Evolutionary conservation across 2,888 invertebrate species (phyloP), one percentile per base, ranked within the genome.

Genomic region (Cyclophora punctaria): DNA sequence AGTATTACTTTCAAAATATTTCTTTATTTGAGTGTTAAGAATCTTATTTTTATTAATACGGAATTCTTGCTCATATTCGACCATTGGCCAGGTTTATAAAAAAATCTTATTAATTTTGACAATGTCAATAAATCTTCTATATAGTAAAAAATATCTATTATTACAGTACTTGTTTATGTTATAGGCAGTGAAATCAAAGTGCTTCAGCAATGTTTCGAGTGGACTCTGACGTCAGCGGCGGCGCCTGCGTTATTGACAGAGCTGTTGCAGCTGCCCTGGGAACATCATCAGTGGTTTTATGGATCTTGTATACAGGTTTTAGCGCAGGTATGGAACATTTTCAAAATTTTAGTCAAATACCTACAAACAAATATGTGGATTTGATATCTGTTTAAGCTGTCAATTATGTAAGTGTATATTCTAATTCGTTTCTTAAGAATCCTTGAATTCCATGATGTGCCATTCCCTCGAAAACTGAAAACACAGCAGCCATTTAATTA

Each of bases 181-280:
- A 6, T 52, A 72, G 85, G 76, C 3, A 65, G 68, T 2, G 78
- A 75, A 42, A 60, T 65, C 7, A 49, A 60, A 6, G 55, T 85
- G 0, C 71, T 84, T 0, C 73, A 75, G 35, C 66, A 72, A 7
- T 63, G 73, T 40, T 85, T 78, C 69, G 66, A 71, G 55, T 85
- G 83, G 83, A 52, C 62, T 6, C 56, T 73, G 7, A 62, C 63
- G 34, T 61, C 63, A 6, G 69, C 71, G 51, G 7, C 65, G 41
- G 47, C 55, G 46, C 51, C 71, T 0, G 68, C 71, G 2, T 50
- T 82, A 45, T 66, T 80, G 37, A 64, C 63, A 0, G 67, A 60
- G 48, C 56, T 80, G 40, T 5, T 57, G 0, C 48, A 48, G 6
- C 62, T 83, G 55, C 82, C 83, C 43, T 87, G 86, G 86, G 3